Evolutionary conservation across 2,888 invertebrate genomes (phyloP).

Genomic region (Phortica okadai): DNA sequence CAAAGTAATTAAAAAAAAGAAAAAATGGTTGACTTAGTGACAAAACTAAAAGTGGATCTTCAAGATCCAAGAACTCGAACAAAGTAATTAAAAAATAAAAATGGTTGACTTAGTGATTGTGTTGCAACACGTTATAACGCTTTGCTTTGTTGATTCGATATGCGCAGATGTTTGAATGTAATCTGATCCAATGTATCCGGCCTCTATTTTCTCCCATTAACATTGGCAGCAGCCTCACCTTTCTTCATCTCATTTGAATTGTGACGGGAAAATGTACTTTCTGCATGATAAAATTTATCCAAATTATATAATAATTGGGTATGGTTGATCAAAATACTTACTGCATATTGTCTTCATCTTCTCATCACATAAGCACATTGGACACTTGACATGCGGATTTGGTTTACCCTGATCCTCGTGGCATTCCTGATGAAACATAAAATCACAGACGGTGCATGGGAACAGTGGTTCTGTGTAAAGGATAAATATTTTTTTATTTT

Average conservation of each 20-base stretch:
- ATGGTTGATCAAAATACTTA: too few species aligned
- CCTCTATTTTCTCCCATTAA: background rate
- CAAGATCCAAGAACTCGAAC: background rate
- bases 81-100: background rate
- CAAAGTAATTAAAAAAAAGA: too few species aligned
- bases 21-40: too few species aligned
- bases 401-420: constrained; percentile 42
- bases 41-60: background rate
- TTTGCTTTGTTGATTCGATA: background rate
- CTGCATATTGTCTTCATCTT: too few species aligned
- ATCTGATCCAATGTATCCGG: too few species aligned
- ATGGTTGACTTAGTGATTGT: background rate
- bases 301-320: too few species aligned
- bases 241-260: background rate
- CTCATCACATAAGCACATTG: background rate
- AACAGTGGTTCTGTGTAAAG: constrained; percentile 42
- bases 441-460: constrained; percentile 48
- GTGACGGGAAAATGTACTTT: background rate
- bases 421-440: constrained; percentile 50
- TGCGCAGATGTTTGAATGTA: background rate
- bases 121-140: background rate
- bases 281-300: too few species aligned
- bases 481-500: background rate
- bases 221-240: background rate
- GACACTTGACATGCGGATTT: constrained; percentile 15